Evolutionary conservation across 2,888 invertebrate species (phyloP), one percentile per base, ranked within the genome.

Genomic region (Aplocera efformata): DNA sequence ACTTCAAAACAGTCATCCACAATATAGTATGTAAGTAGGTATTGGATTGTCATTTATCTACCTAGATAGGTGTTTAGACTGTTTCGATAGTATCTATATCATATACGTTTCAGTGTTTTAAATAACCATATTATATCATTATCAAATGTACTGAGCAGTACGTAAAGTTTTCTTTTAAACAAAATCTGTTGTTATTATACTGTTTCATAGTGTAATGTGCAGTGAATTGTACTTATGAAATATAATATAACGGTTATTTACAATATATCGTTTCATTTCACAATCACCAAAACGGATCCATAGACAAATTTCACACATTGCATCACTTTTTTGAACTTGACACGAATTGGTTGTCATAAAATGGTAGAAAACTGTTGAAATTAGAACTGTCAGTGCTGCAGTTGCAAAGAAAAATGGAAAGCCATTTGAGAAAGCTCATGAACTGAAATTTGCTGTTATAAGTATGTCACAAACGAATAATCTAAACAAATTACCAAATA

Each of bases 381-480:
- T 75, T 73, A 60, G 77, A 81, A 79, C 63, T 72, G 77, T 80
- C 80, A 79, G 56, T 49, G 46, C 51, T 50, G 60, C 61, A 50
- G 54, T 56, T 64, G 68, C 69, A 70, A 67, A 73, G 67, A 76
- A 79, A 81, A 82, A 80, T 79, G 75, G 69, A 76, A 75, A 79
- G 72, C 64, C 66, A 74, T 84, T 83, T 82, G 81, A 83, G 81
- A 81, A 79, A 74, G 71, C 63, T 75, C 67, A 72, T 73, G 74
- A 70, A 75, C 70, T 83, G 81, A 88, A 86, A 88, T 85, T 88
- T 76, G 74, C 79, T 79, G 85, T 85, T 77, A 67, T 61, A 77
- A 84, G 78, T 80, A 88, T 88, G 88, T 86, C 85, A 81, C 55
- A 79, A 60, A 75, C 78, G 72, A 85, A 75, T 79, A 83, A 81